phyloP scores from a whole-genome alignment of 2,797 vertebrate genomes.

The Petrocephalus sullivani region DNA sequence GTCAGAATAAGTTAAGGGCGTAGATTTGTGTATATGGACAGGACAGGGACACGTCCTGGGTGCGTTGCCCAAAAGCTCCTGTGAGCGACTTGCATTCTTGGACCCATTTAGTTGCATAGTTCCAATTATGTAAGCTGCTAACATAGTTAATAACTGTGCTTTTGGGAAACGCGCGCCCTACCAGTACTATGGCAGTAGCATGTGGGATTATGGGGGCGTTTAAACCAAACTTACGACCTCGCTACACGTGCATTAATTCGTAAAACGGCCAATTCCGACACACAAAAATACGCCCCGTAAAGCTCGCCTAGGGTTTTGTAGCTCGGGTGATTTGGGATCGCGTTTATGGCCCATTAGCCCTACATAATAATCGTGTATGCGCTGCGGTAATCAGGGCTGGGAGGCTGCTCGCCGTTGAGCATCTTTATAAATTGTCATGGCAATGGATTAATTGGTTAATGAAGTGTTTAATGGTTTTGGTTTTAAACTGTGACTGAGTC shows the following conservation, averaged over 20 bases:
- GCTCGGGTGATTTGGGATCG: background rate
- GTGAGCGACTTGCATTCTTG: too few relatives aligned
- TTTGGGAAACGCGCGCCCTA: too few relatives aligned
- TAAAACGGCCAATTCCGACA: background rate
- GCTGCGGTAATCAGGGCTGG: background rate
- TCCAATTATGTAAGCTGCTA: too few relatives aligned
- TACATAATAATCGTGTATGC: background rate
- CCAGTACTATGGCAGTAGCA: background rate
- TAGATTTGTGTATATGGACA: background rate
- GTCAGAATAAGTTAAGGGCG: background rate
- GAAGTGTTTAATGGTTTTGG: background rate
- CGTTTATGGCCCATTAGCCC: background rate
- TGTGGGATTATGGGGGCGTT: background rate
- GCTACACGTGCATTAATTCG: background rate
- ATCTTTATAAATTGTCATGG: background rate
- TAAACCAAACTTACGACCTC: background rate
- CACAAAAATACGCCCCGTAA: background rate
- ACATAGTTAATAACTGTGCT: too few relatives aligned
- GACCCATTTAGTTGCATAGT: too few relatives aligned
- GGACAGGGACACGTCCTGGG: background rate
- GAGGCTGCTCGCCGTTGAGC: background rate
- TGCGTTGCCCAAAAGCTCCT: too few relatives aligned
- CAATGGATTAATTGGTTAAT: background rate
- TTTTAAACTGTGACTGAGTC: background rate
- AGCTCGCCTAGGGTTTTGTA: background rate